Evolutionary conservation across 2,888 invertebrate species (phyloP), one percentile per base, ranked within the genome.

Genomic region (Drosophila tripunctata): DNA sequence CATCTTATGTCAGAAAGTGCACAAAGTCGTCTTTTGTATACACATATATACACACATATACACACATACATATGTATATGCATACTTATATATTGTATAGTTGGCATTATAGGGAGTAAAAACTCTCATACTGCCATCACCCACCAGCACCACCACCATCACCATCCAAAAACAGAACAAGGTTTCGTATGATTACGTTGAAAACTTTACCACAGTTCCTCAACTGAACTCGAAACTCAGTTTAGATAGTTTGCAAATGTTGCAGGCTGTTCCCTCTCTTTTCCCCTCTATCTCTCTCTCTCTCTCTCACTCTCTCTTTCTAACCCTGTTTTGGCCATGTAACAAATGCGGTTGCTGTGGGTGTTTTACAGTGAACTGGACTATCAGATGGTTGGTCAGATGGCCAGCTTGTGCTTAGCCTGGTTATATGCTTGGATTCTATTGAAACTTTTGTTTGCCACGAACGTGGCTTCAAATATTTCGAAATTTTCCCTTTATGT

Each of bases 1-100:
- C 85, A 83, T 85, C 84, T 85, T 87, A 82, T 77, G 78, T 74
- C 65, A 68, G 68, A 75, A 84, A 81, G 70, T 85, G 72, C 74
- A 83, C 78, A 86, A 87, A 86, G 84, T 87, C 80, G 82, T 78
- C 87, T 88, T 86, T 83, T 86, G 83, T 83, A 67, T 75, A 65
- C 66, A 36, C 35, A 67, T 7, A 45, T n/a, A 40, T 12, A 31
- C 24, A 22, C 17, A 77, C 54, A 43, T 14, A 41, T 56, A 51
- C 36, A 67, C 5, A 33, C 15, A 41, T 33, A 33, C 21, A 17
- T 14, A 4, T 22, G 7, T 22, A 19, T 33, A 44, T 44, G 8
- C 4, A 17, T 27, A 33, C 30, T 17, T n/a, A 45, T 55, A 22
- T 14, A 27, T 21, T 54, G 55, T 40, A 54, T 27, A 43, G 35